Conservation (phyloP, 1,140 invertebrate genomes). For the Riptortus pedestris region DNA sequence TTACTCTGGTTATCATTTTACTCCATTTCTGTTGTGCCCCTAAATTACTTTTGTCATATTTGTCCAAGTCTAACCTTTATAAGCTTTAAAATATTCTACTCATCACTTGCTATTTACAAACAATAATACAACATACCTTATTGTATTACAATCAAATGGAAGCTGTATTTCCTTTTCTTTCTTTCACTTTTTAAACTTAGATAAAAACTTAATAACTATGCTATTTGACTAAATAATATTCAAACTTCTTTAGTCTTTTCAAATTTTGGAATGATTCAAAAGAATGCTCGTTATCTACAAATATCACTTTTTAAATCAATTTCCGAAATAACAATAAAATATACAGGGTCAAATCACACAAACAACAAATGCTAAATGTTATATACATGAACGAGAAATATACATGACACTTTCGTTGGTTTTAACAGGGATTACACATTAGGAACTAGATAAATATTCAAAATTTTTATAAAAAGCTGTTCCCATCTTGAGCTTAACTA, state of each 20-base stretch:
- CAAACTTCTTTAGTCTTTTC: background rate
- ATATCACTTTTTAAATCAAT: too few species aligned
- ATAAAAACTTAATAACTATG: too few species aligned
- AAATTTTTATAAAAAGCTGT: slow-evolving; percentile 15
- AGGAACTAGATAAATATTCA: slow-evolving; percentile 10
- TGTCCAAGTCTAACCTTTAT: too few species aligned
- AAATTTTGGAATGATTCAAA: slow-evolving; percentile 5
- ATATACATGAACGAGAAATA: background rate
- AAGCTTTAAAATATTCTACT: slow-evolving; percentile 17
- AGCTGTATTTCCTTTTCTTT: slow-evolving; percentile 7
- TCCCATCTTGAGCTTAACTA: slow-evolving; percentile 16
- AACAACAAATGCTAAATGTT: background rate
- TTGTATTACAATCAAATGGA: background rate
- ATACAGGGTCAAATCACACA: background rate
- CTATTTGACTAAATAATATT: too few species aligned
- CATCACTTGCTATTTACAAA: slow-evolving; percentile 1
- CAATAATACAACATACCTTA: background rate
- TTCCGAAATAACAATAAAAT: slow-evolving; percentile 4
- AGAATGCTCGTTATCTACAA: background rate
- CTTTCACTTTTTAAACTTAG: slow-evolving; percentile 11
- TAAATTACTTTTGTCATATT: too few species aligned
- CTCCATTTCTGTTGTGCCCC: too few species aligned
- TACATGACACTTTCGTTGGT: background rate
- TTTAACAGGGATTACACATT: background rate
- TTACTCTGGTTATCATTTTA: too few species aligned